Conservation (phyloP, 2,113 vertebrate genomes). For the Herpailurus yagouaroundi region DNA sequence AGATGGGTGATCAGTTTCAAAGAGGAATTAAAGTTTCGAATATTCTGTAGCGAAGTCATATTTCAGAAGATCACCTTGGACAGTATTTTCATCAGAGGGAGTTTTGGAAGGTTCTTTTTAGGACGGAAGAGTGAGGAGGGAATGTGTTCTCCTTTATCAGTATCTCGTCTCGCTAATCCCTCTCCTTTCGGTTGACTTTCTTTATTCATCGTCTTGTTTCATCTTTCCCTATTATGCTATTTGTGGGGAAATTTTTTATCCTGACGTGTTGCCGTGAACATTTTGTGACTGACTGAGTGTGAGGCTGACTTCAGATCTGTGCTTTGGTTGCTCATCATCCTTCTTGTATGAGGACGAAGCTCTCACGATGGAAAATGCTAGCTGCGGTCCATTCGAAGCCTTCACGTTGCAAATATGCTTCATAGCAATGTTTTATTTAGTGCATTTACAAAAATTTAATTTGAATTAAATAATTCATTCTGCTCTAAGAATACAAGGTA, state of each 20-base stretch:
- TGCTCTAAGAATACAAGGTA: not conserved
- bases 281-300: not conserved
- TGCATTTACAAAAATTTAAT: slow-evolving; percentile 35
- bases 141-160: not conserved
- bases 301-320: not conserved
- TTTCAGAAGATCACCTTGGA: slow-evolving; percentile 50
- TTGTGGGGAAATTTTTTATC: not conserved
- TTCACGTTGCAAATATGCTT: not conserved
- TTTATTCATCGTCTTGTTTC: not conserved
- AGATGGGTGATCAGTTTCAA: slow-evolving; percentile 40
- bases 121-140: not conserved
- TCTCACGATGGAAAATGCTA: not conserved
- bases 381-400: not conserved
- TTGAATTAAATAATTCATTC: not conserved
- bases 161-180: not conserved
- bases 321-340: not conserved
- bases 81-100: slow-evolving; percentile 17
- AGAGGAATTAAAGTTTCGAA: slow-evolving; percentile 32
- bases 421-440: not conserved
- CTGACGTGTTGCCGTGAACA: not conserved
- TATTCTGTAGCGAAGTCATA: not conserved
- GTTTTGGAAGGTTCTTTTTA: not conserved
- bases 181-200: not conserved
- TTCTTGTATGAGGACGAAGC: not conserved
- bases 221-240: not conserved